These are phyloP conservation scores for Eumeta japonica DNA, from an alignment of 1,140 invertebrate genomes.

Conservation along the genomic window DNA sequence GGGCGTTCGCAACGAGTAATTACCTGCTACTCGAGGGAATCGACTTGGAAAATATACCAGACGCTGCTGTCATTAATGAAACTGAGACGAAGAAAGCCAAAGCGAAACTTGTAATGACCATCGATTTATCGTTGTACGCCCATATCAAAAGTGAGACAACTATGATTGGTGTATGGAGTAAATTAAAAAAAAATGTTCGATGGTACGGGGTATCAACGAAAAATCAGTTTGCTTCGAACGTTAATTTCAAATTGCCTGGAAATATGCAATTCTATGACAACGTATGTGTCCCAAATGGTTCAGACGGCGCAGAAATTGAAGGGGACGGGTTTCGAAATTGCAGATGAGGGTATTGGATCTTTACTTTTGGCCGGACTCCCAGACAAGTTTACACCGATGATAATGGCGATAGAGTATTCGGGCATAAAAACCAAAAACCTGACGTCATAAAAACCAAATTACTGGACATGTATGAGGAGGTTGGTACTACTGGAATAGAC, in stretches of 20 bases:
- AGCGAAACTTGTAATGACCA: constrained; percentile 28
- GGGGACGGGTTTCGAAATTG: too few relatives aligned
- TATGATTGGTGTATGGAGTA: constrained; percentile 21
- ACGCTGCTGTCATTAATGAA: constrained; percentile 12
- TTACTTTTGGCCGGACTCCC: constrained; percentile 8
- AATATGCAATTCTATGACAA: constrained; percentile 3
- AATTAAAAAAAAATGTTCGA: constrained; percentile 16
- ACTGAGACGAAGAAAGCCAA: constrained; percentile 16
- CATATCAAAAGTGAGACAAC: constrained; percentile 23
- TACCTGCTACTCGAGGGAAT: too few relatives aligned
- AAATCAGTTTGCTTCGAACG: too few relatives aligned
- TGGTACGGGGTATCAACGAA: too few relatives aligned
- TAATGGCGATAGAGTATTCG: constrained; percentile 10
- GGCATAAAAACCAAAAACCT: constrained; percentile 11
- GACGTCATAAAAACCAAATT: constrained; percentile 20
- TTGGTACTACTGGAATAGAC: constrained; percentile 5
- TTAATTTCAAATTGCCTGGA: background rate
- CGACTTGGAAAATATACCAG: too few relatives aligned
- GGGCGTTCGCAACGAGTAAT: too few relatives aligned
- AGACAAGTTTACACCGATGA: constrained; percentile 12
- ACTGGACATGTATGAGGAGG: constrained; percentile 14
- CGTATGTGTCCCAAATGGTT: constrained; percentile 9
- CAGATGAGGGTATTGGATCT: constrained; percentile 11
- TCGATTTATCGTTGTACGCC: constrained; percentile 25
- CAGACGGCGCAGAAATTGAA: constrained; percentile 9